Conservation (phyloP, 2,888 invertebrate species). For the Melanophora roralis region DNA sequence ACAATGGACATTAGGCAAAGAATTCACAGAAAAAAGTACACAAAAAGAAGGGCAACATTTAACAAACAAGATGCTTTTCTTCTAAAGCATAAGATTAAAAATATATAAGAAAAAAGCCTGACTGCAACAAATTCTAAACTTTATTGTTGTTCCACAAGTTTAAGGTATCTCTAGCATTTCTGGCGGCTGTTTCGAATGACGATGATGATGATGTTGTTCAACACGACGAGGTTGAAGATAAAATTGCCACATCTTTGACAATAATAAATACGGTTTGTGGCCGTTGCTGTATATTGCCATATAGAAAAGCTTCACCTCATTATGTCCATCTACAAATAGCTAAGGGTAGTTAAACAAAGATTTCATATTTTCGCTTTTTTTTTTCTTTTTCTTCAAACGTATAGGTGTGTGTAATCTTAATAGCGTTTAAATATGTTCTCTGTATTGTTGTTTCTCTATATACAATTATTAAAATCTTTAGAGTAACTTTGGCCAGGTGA, state of each 20-base stretch:
- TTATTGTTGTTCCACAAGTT: background rate
- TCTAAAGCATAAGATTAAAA: background rate
- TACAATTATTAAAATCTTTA: background rate
- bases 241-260: slow-evolving; percentile 43
- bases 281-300: too few species aligned
- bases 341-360: slow-evolving; percentile 6
- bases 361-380: too few species aligned
- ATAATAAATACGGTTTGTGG: slow-evolving; percentile 28
- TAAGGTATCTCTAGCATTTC: slow-evolving; percentile 7
- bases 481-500: slow-evolving; percentile 42
- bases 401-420: background rate
- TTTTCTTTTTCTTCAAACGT: background rate
- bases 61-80: slow-evolving; percentile 20
- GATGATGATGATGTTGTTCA: background rate
- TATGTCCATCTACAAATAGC: slow-evolving; percentile 12
- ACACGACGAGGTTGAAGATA: slow-evolving; percentile 6
- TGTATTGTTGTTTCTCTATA: slow-evolving; percentile 19
- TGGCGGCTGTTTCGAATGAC: slow-evolving; percentile 23
- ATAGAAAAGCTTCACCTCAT: slow-evolving; percentile 10
- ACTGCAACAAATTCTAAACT: background rate
- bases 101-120: background rate
- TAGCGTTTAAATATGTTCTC: background rate
- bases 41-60: slow-evolving; percentile 20
- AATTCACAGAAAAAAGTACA: background rate
- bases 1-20: slow-evolving; percentile 26